phyloP scores from a whole-genome alignment of 2,113 vertebrate species.

The Megaceryle torquata region DNA sequence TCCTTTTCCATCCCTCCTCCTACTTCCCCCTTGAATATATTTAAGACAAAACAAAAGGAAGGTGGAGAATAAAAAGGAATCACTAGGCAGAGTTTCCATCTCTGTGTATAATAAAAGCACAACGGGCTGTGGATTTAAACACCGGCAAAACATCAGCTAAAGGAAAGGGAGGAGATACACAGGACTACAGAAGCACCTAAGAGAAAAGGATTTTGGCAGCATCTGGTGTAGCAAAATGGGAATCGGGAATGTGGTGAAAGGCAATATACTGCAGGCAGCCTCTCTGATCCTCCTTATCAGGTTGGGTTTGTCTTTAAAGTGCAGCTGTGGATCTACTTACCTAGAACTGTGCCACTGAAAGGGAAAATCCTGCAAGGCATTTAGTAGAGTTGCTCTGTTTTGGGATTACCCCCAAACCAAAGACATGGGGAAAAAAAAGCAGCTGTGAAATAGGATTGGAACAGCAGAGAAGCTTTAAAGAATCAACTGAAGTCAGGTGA shows the following conservation, averaged over 20 bases:
- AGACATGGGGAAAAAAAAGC: background rate
- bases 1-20: constrained; percentile 43
- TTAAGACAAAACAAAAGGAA: constrained; percentile 53
- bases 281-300: background rate
- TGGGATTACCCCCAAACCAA: background rate
- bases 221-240: background rate
- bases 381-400: background rate
- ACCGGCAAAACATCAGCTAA: background rate
- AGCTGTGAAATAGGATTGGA: background rate
- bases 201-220: background rate
- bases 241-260: background rate
- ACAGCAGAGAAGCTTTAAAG: background rate
- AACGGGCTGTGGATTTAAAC: background rate
- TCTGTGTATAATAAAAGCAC: background rate
- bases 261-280: background rate
- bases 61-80: constrained; percentile 2
- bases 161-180: background rate
- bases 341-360: background rate
- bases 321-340: background rate
- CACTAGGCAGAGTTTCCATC: constrained; percentile 17
- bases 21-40: background rate
- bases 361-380: background rate
- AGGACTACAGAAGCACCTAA: background rate
- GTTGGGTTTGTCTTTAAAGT: background rate
- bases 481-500: background rate